Evolutionary conservation across 1,140 invertebrate genomes (phyloP).

Genomic region (Octopus bimaculoides): DNA sequence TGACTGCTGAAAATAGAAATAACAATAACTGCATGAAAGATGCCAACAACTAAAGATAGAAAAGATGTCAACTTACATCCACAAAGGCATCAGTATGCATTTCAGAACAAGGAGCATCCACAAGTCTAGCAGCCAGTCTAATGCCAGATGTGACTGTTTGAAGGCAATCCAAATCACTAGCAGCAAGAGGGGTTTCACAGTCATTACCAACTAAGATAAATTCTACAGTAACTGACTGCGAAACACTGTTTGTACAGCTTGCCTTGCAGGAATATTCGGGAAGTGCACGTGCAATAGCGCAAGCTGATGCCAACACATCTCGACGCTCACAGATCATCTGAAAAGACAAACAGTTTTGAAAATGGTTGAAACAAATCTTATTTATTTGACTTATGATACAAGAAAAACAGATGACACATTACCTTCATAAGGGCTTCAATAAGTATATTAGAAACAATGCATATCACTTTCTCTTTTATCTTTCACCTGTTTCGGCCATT

Average conservation of each 20-base stretch:
- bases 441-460: no score
- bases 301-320: constrained; percentile 74
- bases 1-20: no score
- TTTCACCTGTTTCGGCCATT: no score
- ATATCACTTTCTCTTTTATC: no score
- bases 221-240: constrained; percentile 62
- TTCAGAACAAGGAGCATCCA: constrained; percentile 79
- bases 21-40: no score
- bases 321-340: constrained; percentile 76
- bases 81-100: constrained; percentile 81
- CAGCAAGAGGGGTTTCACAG: constrained; percentile 52
- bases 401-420: no score
- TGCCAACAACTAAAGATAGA: no score
- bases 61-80: constrained; percentile 58
- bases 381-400: no score
- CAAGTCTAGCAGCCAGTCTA: constrained; percentile 74
- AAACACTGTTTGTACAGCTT: constrained; percentile 24
- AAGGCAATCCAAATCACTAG: constrained; percentile 66
- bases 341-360: constrained; percentile 29
- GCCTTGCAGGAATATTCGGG: constrained; percentile 71
- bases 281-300: constrained; percentile 76
- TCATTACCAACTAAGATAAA: constrained; percentile 62
- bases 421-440: no score
- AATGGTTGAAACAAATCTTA: background rate
- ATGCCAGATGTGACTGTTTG: constrained; percentile 66